Percentiles rank a stretch among this genome's conserved stretches.
Conservation (phyloP, 2,113 vertebrate genomes). For the Tiliqua scincoides region DNA sequence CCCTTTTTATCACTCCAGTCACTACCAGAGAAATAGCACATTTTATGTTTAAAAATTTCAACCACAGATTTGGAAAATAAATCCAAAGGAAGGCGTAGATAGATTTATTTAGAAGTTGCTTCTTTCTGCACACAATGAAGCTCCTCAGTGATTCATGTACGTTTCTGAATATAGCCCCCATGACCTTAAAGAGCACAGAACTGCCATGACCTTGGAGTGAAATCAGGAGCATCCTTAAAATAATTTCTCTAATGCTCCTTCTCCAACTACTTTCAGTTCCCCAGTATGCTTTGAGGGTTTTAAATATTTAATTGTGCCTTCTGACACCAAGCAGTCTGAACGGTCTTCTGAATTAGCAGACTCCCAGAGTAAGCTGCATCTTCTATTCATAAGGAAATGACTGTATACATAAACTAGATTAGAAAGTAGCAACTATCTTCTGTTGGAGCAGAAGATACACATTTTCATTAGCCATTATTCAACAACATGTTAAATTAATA, state of each 20-base stretch:
- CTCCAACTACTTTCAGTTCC: background rate
- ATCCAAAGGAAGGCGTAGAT: background rate
- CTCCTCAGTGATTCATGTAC: background rate
- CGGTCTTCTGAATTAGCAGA: background rate
- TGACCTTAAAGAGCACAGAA: background rate
- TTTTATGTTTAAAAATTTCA: background rate
- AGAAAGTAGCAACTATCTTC: background rate
- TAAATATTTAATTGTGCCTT: slow-evolving; percentile 5
- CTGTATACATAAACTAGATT: background rate
- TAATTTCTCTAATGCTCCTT: background rate
- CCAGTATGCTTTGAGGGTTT: background rate
- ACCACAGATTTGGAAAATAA: background rate
- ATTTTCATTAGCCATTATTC: background rate
- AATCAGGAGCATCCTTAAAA: background rate
- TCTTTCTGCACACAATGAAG: background rate
- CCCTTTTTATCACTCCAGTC: background rate
- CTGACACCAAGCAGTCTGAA: background rate
- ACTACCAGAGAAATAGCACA: background rate
- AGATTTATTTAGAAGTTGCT: background rate
- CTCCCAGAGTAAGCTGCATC: background rate
- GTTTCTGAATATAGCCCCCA: background rate
- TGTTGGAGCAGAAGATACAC: background rate
- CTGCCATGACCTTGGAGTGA: background rate
- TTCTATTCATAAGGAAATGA: background rate
- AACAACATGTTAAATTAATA: background rate